Evolutionary conservation across 2,113 vertebrate species (phyloP).

Genomic region (Ophiodon elongatus): DNA sequence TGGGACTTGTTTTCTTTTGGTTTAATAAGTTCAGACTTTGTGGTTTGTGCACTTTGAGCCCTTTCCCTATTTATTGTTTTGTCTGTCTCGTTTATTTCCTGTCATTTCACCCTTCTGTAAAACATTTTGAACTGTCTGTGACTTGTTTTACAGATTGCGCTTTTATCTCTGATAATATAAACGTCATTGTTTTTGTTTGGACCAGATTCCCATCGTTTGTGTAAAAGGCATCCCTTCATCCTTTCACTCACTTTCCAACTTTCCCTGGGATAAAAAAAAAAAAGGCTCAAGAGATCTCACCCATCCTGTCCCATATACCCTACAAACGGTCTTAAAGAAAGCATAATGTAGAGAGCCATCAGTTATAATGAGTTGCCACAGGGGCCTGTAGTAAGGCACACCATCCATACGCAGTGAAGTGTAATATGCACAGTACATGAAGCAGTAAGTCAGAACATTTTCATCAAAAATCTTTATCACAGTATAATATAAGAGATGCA

Average conservation of each 20-base stretch:
- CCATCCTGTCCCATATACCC: background rate
- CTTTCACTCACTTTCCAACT: background rate
- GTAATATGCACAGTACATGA: background rate
- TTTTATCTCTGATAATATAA: background rate
- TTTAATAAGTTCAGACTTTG: background rate
- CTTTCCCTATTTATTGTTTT: background rate
- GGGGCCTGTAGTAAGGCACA: background rate
- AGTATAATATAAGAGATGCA: background rate
- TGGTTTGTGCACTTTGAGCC: background rate
- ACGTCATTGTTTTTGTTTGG: background rate
- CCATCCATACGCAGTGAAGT: background rate
- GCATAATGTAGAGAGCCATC: background rate
- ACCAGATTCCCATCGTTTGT: slow-evolving; percentile 12
- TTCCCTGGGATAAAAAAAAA: background rate
- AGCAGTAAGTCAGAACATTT: background rate
- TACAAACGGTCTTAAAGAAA: background rate
- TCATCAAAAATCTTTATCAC: background rate
- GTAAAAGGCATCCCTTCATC: background rate
- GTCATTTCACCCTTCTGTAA: background rate
- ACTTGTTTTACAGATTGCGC: background rate
- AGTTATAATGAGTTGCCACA: background rate
- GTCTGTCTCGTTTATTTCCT: slow-evolving; percentile 13
- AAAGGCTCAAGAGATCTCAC: background rate
- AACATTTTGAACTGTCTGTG: background rate
- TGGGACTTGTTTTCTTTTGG: background rate